Evolutionary conservation across 2,888 invertebrate genomes (phyloP).

Genomic region (Urechis unicinctus): DNA sequence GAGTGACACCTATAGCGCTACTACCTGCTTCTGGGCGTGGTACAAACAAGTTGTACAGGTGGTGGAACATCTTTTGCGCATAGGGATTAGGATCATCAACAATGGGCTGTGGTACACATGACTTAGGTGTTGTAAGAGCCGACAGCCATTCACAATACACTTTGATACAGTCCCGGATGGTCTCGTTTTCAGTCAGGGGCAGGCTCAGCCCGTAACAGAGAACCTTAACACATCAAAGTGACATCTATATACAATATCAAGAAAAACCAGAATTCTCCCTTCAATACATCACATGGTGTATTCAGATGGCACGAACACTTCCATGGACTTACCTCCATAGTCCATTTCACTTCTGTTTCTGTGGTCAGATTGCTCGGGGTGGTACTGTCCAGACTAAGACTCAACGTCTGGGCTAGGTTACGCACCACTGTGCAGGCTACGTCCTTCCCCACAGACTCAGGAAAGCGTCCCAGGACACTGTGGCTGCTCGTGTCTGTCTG

Average conservation of each 20-base stretch:
- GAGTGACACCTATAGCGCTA: too few relatives aligned
- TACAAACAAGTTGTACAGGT: slow-evolving; percentile 89
- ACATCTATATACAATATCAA: not conserved
- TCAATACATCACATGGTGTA: too few relatives aligned
- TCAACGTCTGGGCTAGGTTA: slow-evolving; percentile 66
- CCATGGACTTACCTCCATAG: slow-evolving; percentile 74
- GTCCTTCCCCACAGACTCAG: slow-evolving; percentile 66
- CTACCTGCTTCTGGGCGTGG: slow-evolving; percentile 86
- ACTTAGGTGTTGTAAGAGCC: slow-evolving; percentile 67
- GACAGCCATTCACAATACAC: slow-evolving; percentile 96
- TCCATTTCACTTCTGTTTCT: slow-evolving; percentile 66
- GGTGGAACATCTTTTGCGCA: slow-evolving; percentile 80
- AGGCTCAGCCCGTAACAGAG: slow-evolving; percentile 86
- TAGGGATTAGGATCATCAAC: slow-evolving; percentile 84
- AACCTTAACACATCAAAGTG: slow-evolving; percentile 57
- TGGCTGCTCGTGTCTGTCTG: slow-evolving; percentile 46
- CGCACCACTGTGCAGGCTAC: slow-evolving; percentile 75
- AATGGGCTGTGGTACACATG: slow-evolving; percentile 83
- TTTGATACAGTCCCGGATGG: slow-evolving; percentile 90
- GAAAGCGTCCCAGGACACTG: slow-evolving; percentile 71
- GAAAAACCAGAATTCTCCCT: too few relatives aligned
- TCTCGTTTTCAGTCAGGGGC: slow-evolving; percentile 83
- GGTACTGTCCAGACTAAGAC: slow-evolving; percentile 61
- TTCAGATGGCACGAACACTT: too few relatives aligned
- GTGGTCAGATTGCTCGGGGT: slow-evolving; percentile 74